Evolutionary conservation across 2,113 vertebrate species (phyloP), one percentile per base, ranked within the genome.

Genomic region (Platysteira castanea): DNA sequence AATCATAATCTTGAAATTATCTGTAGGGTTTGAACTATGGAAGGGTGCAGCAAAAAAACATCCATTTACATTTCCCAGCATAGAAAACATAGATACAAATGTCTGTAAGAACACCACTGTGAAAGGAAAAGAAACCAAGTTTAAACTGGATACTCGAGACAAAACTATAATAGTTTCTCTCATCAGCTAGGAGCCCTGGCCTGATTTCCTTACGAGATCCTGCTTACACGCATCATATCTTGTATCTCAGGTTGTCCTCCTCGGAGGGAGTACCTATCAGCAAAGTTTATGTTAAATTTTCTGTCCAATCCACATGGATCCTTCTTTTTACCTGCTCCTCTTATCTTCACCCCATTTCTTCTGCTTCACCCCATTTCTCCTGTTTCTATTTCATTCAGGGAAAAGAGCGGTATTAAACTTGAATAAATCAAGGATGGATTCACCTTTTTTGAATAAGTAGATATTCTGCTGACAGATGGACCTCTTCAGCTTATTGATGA

Each of bases 221-320:
- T 61, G 13, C 24, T 85, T 78, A 27, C 16, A 35, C 0, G 0
- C 30, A 31, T 44, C 3, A 1, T 37, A 20, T 56, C 30, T 49
- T 35, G 6, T 65, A 37, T 61, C 24, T 81, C 1, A 1, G 8
- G 7, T 74, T 87, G n/a, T 49, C 8, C 6, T 85, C 13, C 35
- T 37, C 46, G 42, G 77, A 73, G 22, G 20, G 7, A 61, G 10
- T 0, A 6, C 24, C 23, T 64, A 3, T 9, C 1, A 4, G 15
- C 35, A 39, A 71, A 78, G 7, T 39, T 30, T 16, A 2, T 44
- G n/a, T 65, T 44, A 60, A 39, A n/a, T 57, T 64, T 91, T 84
- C 59, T 49, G 20, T 71, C 37, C 35, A 47, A 6, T 59, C 13
- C 20, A 47, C 21, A 41, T 3, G 3, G 11, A 65, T 56, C 6